phyloP scores from a whole-genome alignment of 2,888 invertebrate species.

The Brenthis hecate region DNA sequence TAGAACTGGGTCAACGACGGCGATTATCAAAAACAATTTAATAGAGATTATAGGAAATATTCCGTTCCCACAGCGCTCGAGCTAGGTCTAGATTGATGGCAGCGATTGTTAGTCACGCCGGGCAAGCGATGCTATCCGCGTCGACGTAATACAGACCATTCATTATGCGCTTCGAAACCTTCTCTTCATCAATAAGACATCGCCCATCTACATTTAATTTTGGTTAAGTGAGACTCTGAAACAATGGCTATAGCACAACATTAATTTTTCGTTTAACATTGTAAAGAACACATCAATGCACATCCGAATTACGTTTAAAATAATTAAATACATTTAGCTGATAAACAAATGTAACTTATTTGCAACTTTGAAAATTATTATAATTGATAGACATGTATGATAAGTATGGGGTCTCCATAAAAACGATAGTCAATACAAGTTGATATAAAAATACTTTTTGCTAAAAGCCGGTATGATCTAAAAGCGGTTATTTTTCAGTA shows the following conservation, averaged over 20 bases:
- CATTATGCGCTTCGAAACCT: constrained; percentile 36
- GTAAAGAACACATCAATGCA: constrained; percentile 10
- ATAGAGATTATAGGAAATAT: constrained; percentile 23
- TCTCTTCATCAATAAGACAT: constrained; percentile 39
- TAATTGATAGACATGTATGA: neutral
- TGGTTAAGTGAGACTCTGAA: constrained; percentile 18
- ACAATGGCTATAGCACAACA: constrained; percentile 33
- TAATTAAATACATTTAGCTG: too few species aligned
- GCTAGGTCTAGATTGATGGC: constrained; percentile 35
- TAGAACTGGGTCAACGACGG: constrained; percentile 18
- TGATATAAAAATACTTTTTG: constrained; percentile 2
- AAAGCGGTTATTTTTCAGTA: constrained; percentile 35
- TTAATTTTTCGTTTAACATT: constrained; percentile 29
- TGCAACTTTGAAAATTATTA: too few species aligned
- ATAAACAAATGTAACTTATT: too few species aligned
- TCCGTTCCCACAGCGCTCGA: constrained; percentile 26
- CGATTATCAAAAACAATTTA: constrained; percentile 27
- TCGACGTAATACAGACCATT: constrained; percentile 36
- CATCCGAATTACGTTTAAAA: neutral
- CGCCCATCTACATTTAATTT: constrained; percentile 35
- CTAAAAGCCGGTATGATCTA: constrained; percentile 10
- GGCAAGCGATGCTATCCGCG: constrained; percentile 36
- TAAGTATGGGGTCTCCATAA: neutral
- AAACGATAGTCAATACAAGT: neutral
- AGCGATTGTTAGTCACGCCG: constrained; percentile 31